Base-by-base conservation (phyloP, 2,888 invertebrate species). In the Diarsia dahlii region DNA sequence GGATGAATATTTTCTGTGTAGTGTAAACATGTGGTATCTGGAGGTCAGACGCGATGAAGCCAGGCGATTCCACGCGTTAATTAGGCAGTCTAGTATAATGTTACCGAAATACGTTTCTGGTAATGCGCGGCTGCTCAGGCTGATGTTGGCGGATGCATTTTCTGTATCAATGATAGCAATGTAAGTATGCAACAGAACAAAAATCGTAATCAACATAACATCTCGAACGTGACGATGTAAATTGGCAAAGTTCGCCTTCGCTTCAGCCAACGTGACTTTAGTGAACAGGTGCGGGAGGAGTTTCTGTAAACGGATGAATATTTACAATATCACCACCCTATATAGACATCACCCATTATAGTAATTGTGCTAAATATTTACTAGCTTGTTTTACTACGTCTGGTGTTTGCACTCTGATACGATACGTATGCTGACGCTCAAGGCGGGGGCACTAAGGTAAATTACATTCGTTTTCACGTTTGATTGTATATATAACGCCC, bases 401-500 rank as follows among this genome's bases (percentile, higher is more conserved):
- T 23, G 34, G 15, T 46, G 71, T 45, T 50, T 60, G 48, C 12
- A 34, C 45, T 62, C n/a, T 20, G 56, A 34, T 12, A 18, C 13
- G n/a, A n/a, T 45, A 45, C 6, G 34, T 62, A 62, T 39, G 62
- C 60, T 10, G n/a, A 18, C n/a, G n/a, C 56, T 20, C 34, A 18
- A 3, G n/a, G 13, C 15, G n/a, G n/a, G n/a, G n/a, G n/a, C 23
- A n/a, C 20, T 15, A 46, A 52, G 80, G 60, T 72, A 46, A 34
- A 28, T 28, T 18, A 20, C 9, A 23, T 12, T 45, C n/a, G 45
- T 50, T 52, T 52, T 34, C 28, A 45, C 76, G 71, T n/a, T 69
- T 54, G 67, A 60, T 68, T 76, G 80, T 78, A 71, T 72, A 71
- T 15, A n/a, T n/a, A 45, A 74, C 85, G 72, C 87, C 87, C 78